A percentile compares a stretch with the other conserved stretches of the same genome.
Evolutionary conservation across 2,797 vertebrate species (phyloP).

Genomic region (Sardinella longiceps): DNA sequence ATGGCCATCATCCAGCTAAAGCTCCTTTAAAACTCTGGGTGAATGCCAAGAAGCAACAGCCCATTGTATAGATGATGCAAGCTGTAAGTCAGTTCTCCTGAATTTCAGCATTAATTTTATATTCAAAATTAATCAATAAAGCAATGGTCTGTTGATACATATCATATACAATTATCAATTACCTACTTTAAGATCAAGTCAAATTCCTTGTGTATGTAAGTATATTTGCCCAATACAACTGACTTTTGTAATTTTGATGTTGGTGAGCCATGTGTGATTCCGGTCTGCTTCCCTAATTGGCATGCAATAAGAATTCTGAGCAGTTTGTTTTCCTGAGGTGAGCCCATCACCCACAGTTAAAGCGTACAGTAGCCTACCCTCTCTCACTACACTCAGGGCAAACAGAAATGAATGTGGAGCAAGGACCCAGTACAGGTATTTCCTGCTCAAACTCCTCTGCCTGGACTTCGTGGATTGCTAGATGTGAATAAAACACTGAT

Average conservation of each 20-base stretch:
- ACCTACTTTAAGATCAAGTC: too few relatives aligned
- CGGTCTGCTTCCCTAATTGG: too few relatives aligned
- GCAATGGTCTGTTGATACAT: not conserved
- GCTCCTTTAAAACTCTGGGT: too few relatives aligned
- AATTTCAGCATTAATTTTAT: too few relatives aligned
- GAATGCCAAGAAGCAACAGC: not conserved
- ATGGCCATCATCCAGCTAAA: not conserved
- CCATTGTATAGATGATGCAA: not conserved
- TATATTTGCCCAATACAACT: too few relatives aligned
- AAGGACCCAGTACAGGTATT: not conserved
- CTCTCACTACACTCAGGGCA: not conserved
- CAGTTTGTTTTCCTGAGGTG: too few relatives aligned
- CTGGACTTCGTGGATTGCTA: not conserved
- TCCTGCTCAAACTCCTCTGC: not conserved
- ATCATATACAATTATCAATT: not conserved
- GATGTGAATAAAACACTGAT: conserved; percentile 43
- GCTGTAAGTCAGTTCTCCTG: too few relatives aligned
- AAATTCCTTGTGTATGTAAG: not conserved
- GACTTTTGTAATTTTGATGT: too few relatives aligned
- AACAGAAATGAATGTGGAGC: not conserved
- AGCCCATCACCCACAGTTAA: too few relatives aligned
- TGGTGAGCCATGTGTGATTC: too few relatives aligned
- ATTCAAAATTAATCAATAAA: not conserved
- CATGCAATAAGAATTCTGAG: not conserved
- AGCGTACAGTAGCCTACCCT: too few relatives aligned